Base-by-base conservation (phyloP, 1,140 invertebrate species). In the Saxidomus purpurata region DNA sequence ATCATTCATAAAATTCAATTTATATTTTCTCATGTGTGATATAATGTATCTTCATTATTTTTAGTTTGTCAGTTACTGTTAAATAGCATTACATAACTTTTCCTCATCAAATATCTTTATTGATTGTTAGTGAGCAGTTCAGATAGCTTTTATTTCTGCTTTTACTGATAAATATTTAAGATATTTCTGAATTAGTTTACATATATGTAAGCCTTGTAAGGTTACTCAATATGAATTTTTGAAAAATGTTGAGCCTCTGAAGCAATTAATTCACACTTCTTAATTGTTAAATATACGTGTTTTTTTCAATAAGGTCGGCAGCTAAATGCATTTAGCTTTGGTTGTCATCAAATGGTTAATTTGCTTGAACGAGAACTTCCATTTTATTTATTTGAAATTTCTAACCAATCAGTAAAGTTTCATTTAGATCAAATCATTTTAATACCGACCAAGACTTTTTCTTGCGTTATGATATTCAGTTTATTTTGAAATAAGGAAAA, bases 1-100 rank as follows among this genome's bases (percentile, higher is more conserved):
- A 71, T 71, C 67, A 71, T 71, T 71, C 67, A 71, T 40, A 71
- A 71, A 71, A 38, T 71, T 71, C 67, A 71, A 71, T 71, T 71
- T 71, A 71, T 71, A 71, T 71, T 38, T 71, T 71, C 67, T n/a
- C 55, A 71, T 28, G 67, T 71, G 67, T 71, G 34, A 71, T 71
- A 71, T 71, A 71, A 71, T 71, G 34, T 71, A 71, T 71, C 67
- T 71, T 71, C 31, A 71, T 71, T 71, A 36, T 38, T 17, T 1
- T 71, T 40, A 71, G 36, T 71, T 71, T 71, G 34, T 71, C 67
- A 71, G 67, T 71, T 71, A 36, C 36, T 71, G 67, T 71, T 71
- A 38, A 36, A 71, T 4, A 43, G 43, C 67, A 22, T 40, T 17
- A 38, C 67, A 71, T 38, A 38, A 71, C 34, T 38, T 71, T 71